These are phyloP conservation scores for Cryptus viduatorius DNA, from an alignment of 2,888 invertebrate genomes.

Conservation along the genomic window DNA sequence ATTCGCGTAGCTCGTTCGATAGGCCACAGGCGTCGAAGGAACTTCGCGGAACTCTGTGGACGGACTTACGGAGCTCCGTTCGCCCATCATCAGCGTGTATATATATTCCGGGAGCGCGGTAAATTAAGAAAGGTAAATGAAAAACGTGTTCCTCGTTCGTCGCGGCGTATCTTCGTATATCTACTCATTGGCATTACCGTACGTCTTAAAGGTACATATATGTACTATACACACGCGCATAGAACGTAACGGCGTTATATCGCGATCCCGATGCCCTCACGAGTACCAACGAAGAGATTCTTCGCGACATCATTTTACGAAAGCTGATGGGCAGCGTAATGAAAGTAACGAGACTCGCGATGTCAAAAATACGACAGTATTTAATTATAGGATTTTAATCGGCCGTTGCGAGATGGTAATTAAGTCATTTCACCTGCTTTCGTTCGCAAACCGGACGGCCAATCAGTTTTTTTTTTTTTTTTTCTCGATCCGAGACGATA, in stretches of 20 bases:
- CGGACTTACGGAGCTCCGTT: neutral
- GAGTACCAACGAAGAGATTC: neutral
- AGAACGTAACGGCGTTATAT: neutral
- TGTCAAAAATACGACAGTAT: slow-evolving; percentile 12
- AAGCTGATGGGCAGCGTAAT: slow-evolving; percentile 27
- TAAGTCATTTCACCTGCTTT: slow-evolving; percentile 65
- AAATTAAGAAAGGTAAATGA: slow-evolving; percentile 65
- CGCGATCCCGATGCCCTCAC: neutral
- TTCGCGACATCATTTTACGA: slow-evolving; percentile 30
- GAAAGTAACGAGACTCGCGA: slow-evolving; percentile 34
- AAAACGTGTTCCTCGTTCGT: slow-evolving; percentile 66
- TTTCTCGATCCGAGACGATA: neutral
- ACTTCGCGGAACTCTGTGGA: slow-evolving; percentile 59
- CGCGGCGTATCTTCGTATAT: slow-evolving; percentile 56
- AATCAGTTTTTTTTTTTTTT: neutral
- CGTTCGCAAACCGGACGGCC: neutral
- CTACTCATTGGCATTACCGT: slow-evolving; percentile 15
- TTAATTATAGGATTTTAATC: slow-evolving; percentile 59
- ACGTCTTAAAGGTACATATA: neutral
- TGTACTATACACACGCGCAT: too few species aligned
- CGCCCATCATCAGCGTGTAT: neutral
- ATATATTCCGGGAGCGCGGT: slow-evolving; percentile 50
- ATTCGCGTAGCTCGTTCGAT: slow-evolving; percentile 58
- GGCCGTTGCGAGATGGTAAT: slow-evolving; percentile 46
- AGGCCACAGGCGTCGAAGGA: slow-evolving; percentile 69